These are phyloP conservation scores for Altica lythri DNA, from an alignment of 2,888 invertebrate genomes.

Conservation along the genomic window DNA sequence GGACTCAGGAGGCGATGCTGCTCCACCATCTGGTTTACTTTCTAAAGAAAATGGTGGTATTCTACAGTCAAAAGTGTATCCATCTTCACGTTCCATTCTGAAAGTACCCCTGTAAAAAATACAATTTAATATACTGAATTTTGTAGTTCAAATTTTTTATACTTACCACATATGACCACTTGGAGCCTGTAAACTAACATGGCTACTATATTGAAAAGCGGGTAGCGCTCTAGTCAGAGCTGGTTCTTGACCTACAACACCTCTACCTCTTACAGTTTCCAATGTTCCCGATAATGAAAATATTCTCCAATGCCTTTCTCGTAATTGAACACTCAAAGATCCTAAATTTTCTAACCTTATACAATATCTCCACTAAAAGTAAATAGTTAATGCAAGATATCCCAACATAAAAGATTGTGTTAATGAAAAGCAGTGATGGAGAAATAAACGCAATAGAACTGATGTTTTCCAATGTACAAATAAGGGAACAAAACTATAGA, in stretches of 20 bases:
- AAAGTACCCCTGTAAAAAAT: conserved; percentile 92
- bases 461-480: too few species aligned
- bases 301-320: conserved; percentile 98
- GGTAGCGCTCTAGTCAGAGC: conserved; percentile 84
- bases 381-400: too few species aligned
- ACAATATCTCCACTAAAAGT: conserved; percentile 91
- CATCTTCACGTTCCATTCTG: conserved; percentile 96
- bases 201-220: conserved; percentile 97
- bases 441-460: too few species aligned
- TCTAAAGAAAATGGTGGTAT: conserved; percentile 97
- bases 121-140: too few species aligned
- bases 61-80: conserved; percentile 94
- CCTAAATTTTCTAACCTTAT: conserved; percentile 95
- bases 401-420: too few species aligned
- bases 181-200: conserved; percentile 94
- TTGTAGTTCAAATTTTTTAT: neutral
- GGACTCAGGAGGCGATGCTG: conserved; percentile 53
- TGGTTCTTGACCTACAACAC: conserved; percentile 98
- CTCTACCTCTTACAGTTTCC: conserved; percentile 92
- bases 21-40: conserved; percentile 80
- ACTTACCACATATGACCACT: conserved; percentile 96
- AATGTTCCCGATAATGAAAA: conserved; percentile 92
- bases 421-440: too few species aligned
- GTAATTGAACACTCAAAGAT: conserved; percentile 83
- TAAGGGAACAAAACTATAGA: too few species aligned